phyloP scores from a whole-genome alignment of 2,888 invertebrate genomes.

The Sarcophaga rosellei region DNA sequence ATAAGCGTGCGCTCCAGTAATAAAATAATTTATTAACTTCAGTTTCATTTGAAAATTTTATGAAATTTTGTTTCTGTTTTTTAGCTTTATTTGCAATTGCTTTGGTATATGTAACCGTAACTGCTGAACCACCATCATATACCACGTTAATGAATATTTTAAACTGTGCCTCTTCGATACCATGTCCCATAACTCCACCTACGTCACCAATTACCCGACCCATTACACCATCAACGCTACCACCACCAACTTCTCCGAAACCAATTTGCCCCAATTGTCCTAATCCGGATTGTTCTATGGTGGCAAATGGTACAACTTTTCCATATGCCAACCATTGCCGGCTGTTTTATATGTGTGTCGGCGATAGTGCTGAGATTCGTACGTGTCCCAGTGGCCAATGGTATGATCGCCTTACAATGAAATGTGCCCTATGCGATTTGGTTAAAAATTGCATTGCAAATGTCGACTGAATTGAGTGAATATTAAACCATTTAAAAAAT shows the following conservation, averaged over 20 bases:
- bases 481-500: no score
- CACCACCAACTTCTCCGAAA: background rate
- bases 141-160: background rate
- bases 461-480: background rate
- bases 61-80: background rate
- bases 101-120: background rate
- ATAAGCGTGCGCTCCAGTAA: no score
- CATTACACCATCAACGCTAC: background rate
- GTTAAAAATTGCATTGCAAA: conserved; percentile 51
- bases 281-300: conserved; percentile 33
- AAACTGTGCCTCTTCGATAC: conserved; percentile 3
- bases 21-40: no score
- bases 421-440: conserved; percentile 41
- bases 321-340: conserved; percentile 54
- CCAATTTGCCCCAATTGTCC: conserved; percentile 36
- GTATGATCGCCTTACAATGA: conserved; percentile 41
- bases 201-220: background rate
- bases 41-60: no score
- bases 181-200: background rate
- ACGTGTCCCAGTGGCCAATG: conserved; percentile 54
- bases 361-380: conserved; percentile 7
- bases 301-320: conserved; percentile 40
- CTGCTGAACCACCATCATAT: background rate
- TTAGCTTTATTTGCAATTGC: background rate
- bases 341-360: conserved; percentile 46